Evolutionary conservation across 2,797 vertebrate species (phyloP).

Genomic region (Cetoscarus ocellatus): DNA sequence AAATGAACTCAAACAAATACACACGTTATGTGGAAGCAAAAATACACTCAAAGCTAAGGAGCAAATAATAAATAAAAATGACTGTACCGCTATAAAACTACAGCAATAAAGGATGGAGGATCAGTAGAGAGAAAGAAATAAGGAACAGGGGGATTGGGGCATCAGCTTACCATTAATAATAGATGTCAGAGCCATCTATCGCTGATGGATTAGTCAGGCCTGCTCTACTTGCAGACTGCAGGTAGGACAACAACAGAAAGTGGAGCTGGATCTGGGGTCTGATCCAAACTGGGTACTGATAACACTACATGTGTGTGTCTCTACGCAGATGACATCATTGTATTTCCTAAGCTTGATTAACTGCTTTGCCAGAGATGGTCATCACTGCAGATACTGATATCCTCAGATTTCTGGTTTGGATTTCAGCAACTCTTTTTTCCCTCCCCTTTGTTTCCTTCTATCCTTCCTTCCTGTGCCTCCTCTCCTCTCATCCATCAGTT

Average conservation of each 20-base stretch:
- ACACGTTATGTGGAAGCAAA: constrained; percentile 1
- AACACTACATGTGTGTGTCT: constrained; percentile 18
- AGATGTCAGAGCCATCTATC: constrained; percentile 75
- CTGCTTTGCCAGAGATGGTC: constrained; percentile 58
- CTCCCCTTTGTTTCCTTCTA: constrained; percentile 38
- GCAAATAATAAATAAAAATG: constrained; percentile 22
- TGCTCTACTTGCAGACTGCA: constrained; percentile 77
- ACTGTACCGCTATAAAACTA: constrained; percentile 40
- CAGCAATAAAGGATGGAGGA: constrained; percentile 52
- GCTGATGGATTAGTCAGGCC: constrained; percentile 81
- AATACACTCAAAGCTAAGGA: background rate
- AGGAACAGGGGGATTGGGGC: constrained; percentile 65
- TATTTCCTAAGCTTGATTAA: constrained; percentile 58
- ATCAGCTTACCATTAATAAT: constrained; percentile 86
- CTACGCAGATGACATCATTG: constrained; percentile 47
- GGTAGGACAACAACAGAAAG: constrained; percentile 73
- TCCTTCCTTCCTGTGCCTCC: constrained; percentile 55
- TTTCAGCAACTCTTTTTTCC: constrained; percentile 72
- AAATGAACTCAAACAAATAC: constrained; percentile 9
- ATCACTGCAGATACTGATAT: constrained; percentile 61
- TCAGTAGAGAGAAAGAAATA: constrained; percentile 54
- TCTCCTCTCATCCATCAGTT: constrained; percentile 75
- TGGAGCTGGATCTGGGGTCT: constrained; percentile 67
- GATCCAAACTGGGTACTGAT: constrained; percentile 53
- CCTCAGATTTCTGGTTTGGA: constrained; percentile 66